These are phyloP conservation scores for Yponomeuta sedellus DNA, from an alignment of 2,888 invertebrate species.

Conservation along the genomic window DNA sequence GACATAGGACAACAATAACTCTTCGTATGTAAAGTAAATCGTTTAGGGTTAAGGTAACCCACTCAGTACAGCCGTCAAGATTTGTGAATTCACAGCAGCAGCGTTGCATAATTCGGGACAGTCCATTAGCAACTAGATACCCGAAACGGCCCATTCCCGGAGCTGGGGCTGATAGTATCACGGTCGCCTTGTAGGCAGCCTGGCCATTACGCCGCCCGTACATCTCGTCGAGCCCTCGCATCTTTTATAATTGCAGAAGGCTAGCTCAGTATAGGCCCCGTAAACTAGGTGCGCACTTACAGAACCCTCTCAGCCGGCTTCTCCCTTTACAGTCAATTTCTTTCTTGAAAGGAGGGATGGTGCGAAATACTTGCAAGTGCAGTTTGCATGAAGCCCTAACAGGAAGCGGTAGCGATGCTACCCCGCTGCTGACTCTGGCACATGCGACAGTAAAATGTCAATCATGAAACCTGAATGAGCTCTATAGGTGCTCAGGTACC, in stretches of 20 bases:
- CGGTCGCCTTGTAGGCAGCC: constrained; percentile 50
- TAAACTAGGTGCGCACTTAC: background rate
- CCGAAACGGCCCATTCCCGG: constrained; percentile 72
- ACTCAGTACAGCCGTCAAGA: constrained; percentile 43
- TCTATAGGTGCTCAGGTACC: too few relatives aligned
- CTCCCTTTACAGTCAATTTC: too few relatives aligned
- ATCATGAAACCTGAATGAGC: too few relatives aligned
- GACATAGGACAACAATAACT: too few relatives aligned
- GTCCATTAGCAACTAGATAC: constrained; percentile 74
- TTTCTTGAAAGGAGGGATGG: too few relatives aligned
- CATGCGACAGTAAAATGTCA: too few relatives aligned
- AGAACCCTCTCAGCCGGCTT: too few relatives aligned
- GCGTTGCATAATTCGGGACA: constrained; percentile 54
- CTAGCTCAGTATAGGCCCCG: background rate
- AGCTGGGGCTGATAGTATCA: constrained; percentile 70
- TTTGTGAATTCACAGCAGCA: constrained; percentile 55
- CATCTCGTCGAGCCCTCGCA: constrained; percentile 46
- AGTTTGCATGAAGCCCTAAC: too few relatives aligned
- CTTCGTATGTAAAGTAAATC: background rate
- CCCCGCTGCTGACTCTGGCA: too few relatives aligned
- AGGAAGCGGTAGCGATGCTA: too few relatives aligned
- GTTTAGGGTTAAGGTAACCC: background rate
- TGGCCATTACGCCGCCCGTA: constrained; percentile 64
- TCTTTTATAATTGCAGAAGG: background rate
- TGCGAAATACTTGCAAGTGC: too few relatives aligned